These are phyloP conservation scores for Burhinus oedicnemus DNA, from an alignment of 2,113 vertebrate species.

Conservation along the genomic window DNA sequence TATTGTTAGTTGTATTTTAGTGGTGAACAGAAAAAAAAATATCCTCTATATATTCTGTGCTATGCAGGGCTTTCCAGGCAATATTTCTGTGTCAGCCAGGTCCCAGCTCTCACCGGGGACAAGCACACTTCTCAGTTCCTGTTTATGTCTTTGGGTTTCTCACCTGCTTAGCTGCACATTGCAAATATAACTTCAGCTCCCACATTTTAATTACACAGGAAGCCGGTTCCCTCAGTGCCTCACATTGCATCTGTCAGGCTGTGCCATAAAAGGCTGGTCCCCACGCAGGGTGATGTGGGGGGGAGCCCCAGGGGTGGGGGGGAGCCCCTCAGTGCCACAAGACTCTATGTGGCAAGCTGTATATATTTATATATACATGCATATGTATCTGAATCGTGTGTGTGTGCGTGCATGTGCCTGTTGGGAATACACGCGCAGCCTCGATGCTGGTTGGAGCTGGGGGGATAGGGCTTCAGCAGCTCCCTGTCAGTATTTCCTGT, in stretches of 20 bases:
- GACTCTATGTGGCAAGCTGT: neutral
- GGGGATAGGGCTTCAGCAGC: neutral
- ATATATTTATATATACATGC: fast-evolving
- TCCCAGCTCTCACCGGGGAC: neutral
- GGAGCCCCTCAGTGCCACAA: fast-evolving
- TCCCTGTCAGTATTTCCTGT: fast-evolving
- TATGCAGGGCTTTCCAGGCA: neutral
- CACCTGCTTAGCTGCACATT: neutral
- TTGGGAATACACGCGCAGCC: neutral
- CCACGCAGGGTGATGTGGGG: fast-evolving
- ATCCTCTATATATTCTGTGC: neutral
- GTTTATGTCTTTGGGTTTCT: neutral
- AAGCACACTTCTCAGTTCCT: neutral
- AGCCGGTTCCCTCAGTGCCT: neutral
- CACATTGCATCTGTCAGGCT: neutral
- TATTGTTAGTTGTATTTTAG: neutral
- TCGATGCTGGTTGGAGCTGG: neutral
- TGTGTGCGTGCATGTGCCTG: neutral
- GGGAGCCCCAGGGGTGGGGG: fast-evolving
- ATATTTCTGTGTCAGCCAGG: neutral
- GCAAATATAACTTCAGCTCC: neutral
- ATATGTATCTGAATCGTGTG: fast-evolving
- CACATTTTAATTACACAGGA: neutral
- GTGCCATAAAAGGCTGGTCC: neutral
- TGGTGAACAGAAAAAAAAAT: neutral